Evolutionary conservation across 2,888 invertebrate genomes (phyloP).

Genomic region (Machimus rusticus): DNA sequence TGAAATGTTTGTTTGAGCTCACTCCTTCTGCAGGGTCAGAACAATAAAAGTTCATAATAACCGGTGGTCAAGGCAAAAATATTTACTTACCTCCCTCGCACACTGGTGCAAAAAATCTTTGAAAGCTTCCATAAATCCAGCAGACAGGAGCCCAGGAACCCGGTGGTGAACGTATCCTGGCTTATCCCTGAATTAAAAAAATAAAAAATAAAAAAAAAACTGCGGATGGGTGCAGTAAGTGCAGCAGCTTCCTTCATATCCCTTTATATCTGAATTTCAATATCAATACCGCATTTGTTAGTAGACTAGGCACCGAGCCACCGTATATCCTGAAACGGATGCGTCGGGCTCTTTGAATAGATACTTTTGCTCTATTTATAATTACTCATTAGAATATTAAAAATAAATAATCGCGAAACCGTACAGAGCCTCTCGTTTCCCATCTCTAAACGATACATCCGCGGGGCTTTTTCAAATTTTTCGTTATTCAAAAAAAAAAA

Average conservation of each 20-base stretch:
- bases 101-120: neutral
- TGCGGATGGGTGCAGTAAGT: neutral
- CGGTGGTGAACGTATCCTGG: neutral
- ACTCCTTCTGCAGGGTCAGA: neutral
- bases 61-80: neutral
- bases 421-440: neutral
- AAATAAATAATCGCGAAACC: neutral
- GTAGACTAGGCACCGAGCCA: neutral
- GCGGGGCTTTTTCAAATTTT: neutral
- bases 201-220: neutral
- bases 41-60: neutral
- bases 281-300: neutral
- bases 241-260: neutral
- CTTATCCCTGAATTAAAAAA: neutral
- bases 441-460: slow-evolving; percentile 16
- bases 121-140: neutral
- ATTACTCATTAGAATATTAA: slow-evolving; percentile 36
- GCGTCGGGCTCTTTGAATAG: slow-evolving; percentile 16
- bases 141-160: neutral
- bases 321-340: neutral
- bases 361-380: slow-evolving; percentile 29
- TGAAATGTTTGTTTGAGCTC: neutral
- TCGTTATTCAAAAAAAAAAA: slow-evolving; percentile 19
- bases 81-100: neutral
- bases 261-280: slow-evolving; percentile 6